Conservation (phyloP, 1,140 invertebrate species). For the Hypothenemus hampei region DNA sequence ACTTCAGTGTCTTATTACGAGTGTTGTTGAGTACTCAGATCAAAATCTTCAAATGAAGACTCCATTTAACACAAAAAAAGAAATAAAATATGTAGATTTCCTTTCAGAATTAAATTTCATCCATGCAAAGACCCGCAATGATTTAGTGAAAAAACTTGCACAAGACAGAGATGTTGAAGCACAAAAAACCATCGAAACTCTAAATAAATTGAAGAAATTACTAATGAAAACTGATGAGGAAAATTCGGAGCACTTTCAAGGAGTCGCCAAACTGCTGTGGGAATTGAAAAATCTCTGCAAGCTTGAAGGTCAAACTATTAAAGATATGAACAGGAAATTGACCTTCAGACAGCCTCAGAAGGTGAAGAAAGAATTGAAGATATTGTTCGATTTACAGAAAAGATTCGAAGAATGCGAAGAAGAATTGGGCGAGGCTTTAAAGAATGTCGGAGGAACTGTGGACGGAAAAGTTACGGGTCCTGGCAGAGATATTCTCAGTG, state of each 20-base stretch:
- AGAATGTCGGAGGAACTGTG: constrained; percentile 4
- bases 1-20: constrained; percentile 33
- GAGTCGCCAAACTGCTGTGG: constrained; percentile 36
- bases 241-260: constrained; percentile 21
- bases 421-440: constrained; percentile 27
- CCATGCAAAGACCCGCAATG: constrained; percentile 23
- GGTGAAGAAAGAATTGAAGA: constrained; percentile 38
- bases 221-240: constrained; percentile 15
- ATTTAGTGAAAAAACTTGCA: constrained; percentile 27
- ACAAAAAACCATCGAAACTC: constrained; percentile 26
- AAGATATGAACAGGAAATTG: constrained; percentile 35
- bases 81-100: constrained; percentile 36
- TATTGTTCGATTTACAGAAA: constrained; percentile 38
- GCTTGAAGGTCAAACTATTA: constrained; percentile 32
- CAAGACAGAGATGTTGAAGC: constrained; percentile 29
- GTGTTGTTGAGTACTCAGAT: constrained; percentile 32
- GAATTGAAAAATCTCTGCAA: constrained; percentile 37
- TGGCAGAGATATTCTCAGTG: constrained; percentile 18
- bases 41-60: constrained; percentile 31
- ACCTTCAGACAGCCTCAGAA: constrained; percentile 22
- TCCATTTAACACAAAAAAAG: constrained; percentile 28
- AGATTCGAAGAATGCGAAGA: constrained; percentile 32
- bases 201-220: constrained; percentile 31
- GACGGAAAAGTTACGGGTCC: constrained; percentile 10
- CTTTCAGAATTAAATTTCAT: constrained; percentile 30